These are phyloP conservation scores for Tragelaphus imberbis DNA, from an alignment of 2,113 vertebrate genomes.

Conservation along the genomic window DNA sequence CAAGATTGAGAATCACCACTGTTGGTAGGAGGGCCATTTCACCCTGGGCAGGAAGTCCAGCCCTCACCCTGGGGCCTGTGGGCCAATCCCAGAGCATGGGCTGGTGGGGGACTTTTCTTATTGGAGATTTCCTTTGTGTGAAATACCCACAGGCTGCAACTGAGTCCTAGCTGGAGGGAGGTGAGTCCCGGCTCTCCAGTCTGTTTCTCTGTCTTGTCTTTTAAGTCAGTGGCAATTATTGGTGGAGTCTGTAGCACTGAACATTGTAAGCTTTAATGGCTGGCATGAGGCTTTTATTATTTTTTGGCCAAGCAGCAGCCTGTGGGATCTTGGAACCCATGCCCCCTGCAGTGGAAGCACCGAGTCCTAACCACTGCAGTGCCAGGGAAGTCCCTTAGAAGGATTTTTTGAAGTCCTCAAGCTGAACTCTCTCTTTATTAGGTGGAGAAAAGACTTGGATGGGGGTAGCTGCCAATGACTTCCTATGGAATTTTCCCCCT, in stretches of 20 bases:
- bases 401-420: neutral
- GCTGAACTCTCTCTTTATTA: neutral
- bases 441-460: neutral
- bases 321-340: neutral
- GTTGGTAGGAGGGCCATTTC: too few relatives aligned
- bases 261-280: neutral
- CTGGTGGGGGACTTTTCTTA: neutral
- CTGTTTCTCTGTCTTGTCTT: neutral
- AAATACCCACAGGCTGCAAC: neutral
- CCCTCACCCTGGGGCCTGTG: accelerated
- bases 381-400: neutral
- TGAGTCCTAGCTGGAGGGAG: accelerated
- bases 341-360: neutral
- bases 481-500: neutral
- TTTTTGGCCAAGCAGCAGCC: neutral
- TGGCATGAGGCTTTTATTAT: neutral
- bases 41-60: neutral
- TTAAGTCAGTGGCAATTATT: too few relatives aligned
- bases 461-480: neutral
- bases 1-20: neutral
- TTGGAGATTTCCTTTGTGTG: neutral
- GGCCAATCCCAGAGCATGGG: neutral
- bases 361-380: neutral
- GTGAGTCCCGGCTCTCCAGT: neutral
- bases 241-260: neutral